Conservation (phyloP, 2,797 vertebrate genomes). For the Cossypha niveicapilla region DNA sequence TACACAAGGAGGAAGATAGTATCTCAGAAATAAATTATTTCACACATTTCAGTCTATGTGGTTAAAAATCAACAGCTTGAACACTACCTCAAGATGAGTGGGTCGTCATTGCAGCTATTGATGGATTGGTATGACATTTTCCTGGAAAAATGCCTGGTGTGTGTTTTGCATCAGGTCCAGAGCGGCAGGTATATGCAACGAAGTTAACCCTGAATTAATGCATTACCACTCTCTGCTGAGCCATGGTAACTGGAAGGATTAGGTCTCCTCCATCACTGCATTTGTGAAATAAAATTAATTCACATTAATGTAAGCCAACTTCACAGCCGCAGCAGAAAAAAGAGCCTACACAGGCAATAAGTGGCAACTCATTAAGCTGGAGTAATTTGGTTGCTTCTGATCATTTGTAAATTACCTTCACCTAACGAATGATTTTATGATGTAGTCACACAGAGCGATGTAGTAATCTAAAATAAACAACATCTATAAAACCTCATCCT, state of each 20-base stretch:
- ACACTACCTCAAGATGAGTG: neutral
- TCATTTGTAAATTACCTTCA: slow-evolving; percentile 43
- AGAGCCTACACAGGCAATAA: slow-evolving; percentile 49
- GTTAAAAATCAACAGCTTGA: neutral
- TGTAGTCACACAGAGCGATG: neutral
- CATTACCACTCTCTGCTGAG: neutral
- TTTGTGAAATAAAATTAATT: slow-evolving; percentile 26
- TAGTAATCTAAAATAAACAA: slow-evolving; percentile 23
- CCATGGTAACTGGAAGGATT: neutral
- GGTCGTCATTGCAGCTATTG: rapidly evolving
- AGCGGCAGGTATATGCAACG: neutral
- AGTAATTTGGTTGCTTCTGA: slow-evolving; percentile 45
- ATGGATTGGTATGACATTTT: neutral
- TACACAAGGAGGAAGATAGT: neutral
- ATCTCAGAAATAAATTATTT: neutral
- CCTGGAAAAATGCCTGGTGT: neutral
- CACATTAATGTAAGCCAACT: slow-evolving; percentile 3
- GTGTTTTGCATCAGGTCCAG: neutral
- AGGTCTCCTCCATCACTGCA: neutral
- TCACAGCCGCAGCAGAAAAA: slow-evolving; percentile 15
- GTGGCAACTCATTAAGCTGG: slow-evolving; percentile 38
- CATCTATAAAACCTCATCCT: neutral
- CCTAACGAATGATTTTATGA: slow-evolving; percentile 35
- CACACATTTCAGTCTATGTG: neutral
- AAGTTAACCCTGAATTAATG: neutral